Percentiles rank a stretch among this genome's conserved stretches.
Evolutionary conservation across 2,797 vertebrate genomes (phyloP).

Genomic region (Gymnothorax javanicus): DNA sequence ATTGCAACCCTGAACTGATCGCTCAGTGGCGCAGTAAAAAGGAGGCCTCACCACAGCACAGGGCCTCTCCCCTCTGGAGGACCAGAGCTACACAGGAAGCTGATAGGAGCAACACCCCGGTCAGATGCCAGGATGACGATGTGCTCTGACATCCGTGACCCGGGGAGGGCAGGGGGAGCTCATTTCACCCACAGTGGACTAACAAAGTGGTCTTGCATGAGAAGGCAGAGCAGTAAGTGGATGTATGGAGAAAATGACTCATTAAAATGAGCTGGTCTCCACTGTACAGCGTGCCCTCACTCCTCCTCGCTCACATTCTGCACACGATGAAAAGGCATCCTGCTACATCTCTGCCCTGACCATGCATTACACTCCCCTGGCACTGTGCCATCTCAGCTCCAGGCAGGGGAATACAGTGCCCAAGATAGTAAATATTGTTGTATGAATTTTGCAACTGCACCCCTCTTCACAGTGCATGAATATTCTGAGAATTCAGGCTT

Average conservation of each 20-base stretch:
- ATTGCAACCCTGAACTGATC: background rate
- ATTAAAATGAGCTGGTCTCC: background rate
- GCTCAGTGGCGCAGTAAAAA: background rate
- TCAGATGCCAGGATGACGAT: background rate
- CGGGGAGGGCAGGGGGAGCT: background rate
- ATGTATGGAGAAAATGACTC: background rate
- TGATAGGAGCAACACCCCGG: background rate
- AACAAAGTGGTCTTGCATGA: background rate
- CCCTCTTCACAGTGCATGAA: background rate
- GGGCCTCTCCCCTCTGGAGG: background rate
- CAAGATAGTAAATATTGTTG: background rate
- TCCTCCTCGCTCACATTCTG: background rate
- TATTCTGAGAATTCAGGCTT: background rate
- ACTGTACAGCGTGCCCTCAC: background rate
- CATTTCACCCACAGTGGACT: background rate
- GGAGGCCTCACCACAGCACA: background rate
- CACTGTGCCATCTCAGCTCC: slow-evolving; percentile 6
- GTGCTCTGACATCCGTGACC: background rate
- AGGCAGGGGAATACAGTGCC: background rate
- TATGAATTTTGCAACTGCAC: background rate
- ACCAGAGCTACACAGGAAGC: background rate
- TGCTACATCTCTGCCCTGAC: slow-evolving; percentile 14
- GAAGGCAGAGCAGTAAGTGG: background rate
- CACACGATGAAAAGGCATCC: background rate
- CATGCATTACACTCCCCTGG: slow-evolving; percentile 10